Base-by-base conservation (phyloP, 1,140 invertebrate genomes). In the Stratiolaelaps scimitus region DNA sequence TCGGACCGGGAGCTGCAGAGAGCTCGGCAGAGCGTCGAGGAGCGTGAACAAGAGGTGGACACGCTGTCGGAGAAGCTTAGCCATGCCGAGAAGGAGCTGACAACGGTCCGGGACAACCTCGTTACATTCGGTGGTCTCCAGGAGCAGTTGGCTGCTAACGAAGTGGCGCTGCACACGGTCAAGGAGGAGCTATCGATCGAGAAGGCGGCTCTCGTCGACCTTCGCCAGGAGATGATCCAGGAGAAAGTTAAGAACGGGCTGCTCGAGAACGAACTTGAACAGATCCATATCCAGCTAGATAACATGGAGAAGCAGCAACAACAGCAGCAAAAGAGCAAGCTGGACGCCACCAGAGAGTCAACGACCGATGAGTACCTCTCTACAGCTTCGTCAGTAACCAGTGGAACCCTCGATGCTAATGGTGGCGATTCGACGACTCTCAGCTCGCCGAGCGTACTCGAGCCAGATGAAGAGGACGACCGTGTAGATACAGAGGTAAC, bases 161-260 rank as follows among this genome's bases (percentile, higher is more conserved):
- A 60, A 17, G 34, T 29, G 34, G 26, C n/a, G 34, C 26, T 60
- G 26, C 53, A 60, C 23, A 34, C 34, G 2, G 15, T 60, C 20
- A 34, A 60, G 26, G 53, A 60, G 23, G 26, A 60, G 26, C 53
- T 60, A 17, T 60, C 53, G 2, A 60, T 60, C 20, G 53, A 60
- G 10, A 60, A 60, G 10, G 53, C 53, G 6, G 53, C 53, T 60
- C 53, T 60, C 17, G 53, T 60, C 23, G 53, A 60, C 10, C 20
- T 60, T 26, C 13, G 53, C 15, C 53, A 60, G 53, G 53, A 60
- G 53, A 60, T 60, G 53, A 60, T 60, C 34, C 53, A 60, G 15
- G 53, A 60, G 23, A 60, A 60, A 26, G 53, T 60, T 1, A 60
- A 60, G 23, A 60, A 60, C 23, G 53, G 53, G 15, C 23, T 60